Evolutionary conservation across 2,113 vertebrate species (phyloP).

Genomic region (Anguilla japonica): DNA sequence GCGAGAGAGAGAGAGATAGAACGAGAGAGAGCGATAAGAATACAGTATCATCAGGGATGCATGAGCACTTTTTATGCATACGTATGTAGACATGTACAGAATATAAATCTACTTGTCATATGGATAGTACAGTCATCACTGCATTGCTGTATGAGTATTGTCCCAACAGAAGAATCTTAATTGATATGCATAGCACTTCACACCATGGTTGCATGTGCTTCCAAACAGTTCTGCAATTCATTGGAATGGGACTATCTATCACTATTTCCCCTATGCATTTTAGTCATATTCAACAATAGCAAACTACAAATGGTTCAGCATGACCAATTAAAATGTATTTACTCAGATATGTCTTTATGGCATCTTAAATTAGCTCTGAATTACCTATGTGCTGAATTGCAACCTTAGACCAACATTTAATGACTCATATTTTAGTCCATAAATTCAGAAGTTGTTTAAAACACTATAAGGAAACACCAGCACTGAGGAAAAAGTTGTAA

Average conservation of each 20-base stretch:
- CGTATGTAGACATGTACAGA: neutral
- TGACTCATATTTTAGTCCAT: neutral
- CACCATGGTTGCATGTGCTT: neutral
- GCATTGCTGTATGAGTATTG: neutral
- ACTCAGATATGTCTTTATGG: neutral
- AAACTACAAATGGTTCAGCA: neutral
- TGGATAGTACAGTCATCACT: neutral
- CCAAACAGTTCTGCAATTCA: neutral
- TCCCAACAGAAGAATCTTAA: neutral
- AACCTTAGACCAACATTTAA: neutral
- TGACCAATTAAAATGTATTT: neutral
- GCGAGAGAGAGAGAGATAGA: constrained; percentile 44
- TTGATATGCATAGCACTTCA: neutral
- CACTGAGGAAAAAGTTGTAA: neutral
- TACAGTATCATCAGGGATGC: constrained; percentile 8
- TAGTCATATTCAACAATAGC: neutral
- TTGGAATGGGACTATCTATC: neutral
- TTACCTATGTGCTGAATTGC: neutral
- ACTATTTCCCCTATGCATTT: neutral
- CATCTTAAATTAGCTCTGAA: neutral
- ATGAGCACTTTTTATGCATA: neutral
- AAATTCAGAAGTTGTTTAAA: neutral
- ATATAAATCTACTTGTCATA: neutral
- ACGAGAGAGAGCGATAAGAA: constrained; percentile 22
- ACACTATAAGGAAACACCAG: neutral